A percentile compares a stretch with the other conserved stretches of the same genome.
These are phyloP conservation scores for Agonopterix subpropinquella DNA, from an alignment of 2,888 invertebrate species.

Conservation along the genomic window DNA sequence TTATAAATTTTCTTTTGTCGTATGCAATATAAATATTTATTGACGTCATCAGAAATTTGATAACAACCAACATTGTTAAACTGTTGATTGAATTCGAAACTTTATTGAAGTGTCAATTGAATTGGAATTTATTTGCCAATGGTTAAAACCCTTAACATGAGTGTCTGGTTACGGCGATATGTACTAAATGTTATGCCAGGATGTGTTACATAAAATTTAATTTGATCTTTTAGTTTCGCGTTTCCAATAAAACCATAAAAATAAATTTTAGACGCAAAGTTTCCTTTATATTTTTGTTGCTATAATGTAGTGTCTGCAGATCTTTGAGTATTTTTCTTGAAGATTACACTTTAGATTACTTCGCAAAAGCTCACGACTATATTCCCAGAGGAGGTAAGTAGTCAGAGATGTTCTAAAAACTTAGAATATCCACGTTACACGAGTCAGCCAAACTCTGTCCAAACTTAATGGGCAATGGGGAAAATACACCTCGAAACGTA, in stretches of 20 bases:
- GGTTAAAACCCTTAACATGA: slow-evolving; percentile 18
- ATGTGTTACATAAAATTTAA: slow-evolving; percentile 15
- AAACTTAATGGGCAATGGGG: too few species aligned
- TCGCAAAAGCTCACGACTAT: too few species aligned
- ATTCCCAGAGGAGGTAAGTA: too few species aligned
- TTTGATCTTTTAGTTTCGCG: slow-evolving; percentile 20
- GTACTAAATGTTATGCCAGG: slow-evolving; percentile 22
- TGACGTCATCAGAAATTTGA: not conserved
- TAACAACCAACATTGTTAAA: slow-evolving; percentile 14
- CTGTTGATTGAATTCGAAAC: slow-evolving; percentile 24
- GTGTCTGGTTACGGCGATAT: slow-evolving; percentile 33
- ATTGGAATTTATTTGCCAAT: slow-evolving; percentile 31
- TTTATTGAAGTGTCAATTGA: slow-evolving; percentile 23
- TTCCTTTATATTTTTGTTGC: not conserved
- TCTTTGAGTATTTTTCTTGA: too few species aligned
- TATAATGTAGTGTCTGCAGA: not conserved
- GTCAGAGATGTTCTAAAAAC: too few species aligned
- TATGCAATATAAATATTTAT: too few species aligned
- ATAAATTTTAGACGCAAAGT: not conserved
- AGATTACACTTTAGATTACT: too few species aligned
- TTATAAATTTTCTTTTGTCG: too few species aligned
- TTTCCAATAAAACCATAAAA: slow-evolving; percentile 10
- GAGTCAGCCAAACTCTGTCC: too few species aligned
- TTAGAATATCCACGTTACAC: too few species aligned
- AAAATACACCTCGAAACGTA: too few species aligned